A percentile compares a stretch with the other conserved stretches of the same genome.
phyloP scores from a whole-genome alignment of 2,888 invertebrate genomes.

The Nineta flava region DNA sequence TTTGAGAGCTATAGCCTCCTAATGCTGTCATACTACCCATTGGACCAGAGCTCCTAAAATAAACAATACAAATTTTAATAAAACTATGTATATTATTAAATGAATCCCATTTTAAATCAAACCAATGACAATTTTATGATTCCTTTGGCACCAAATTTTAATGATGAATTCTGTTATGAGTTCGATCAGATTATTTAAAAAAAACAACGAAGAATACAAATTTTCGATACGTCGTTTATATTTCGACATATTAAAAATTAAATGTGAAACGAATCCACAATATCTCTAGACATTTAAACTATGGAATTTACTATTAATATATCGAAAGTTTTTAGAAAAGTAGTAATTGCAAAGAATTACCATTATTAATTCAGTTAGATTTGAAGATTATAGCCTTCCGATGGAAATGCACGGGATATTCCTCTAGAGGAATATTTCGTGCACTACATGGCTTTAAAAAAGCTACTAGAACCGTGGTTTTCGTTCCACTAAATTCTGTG shows the following conservation, averaged over 20 bases:
- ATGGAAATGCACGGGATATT: too few species aligned
- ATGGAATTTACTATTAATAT: too few species aligned
- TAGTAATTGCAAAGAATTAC: too few species aligned
- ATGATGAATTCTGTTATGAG: neutral
- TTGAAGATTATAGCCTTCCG: too few species aligned
- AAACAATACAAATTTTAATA: neutral
- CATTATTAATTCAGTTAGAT: too few species aligned
- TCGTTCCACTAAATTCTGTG: too few species aligned
- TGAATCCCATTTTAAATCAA: neutral
- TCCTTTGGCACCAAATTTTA: neutral
- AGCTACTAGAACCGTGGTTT: too few species aligned
- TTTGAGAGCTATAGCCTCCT: conserved; percentile 34
- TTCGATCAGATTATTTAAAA: neutral
- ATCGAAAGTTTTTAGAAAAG: too few species aligned
- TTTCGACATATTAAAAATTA: conserved; percentile 3
- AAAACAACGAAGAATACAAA: neutral
- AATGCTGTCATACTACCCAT: conserved; percentile 46
- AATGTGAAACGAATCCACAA: too few species aligned
- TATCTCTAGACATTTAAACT: too few species aligned
- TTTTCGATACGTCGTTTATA: neutral
- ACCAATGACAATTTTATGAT: neutral
- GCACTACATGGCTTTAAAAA: too few species aligned
- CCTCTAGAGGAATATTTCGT: too few species aligned
- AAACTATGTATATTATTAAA: neutral
- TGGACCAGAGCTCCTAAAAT: conserved; percentile 37